These are phyloP conservation scores for Mormyrops boulengeri DNA, from an alignment of 2,797 vertebrate genomes.

Conservation along the genomic window DNA sequence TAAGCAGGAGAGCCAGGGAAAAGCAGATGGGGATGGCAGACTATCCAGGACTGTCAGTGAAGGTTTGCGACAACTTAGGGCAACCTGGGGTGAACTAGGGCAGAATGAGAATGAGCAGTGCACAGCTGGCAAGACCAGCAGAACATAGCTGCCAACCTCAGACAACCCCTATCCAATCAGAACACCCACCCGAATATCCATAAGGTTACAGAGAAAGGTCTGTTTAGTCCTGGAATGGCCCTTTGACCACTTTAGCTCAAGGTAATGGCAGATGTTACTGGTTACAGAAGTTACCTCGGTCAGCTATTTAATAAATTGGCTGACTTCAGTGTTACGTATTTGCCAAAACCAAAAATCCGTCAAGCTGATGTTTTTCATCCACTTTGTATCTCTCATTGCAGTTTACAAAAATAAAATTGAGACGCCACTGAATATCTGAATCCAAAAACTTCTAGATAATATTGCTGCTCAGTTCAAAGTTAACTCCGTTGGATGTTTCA, in stretches of 20 bases:
- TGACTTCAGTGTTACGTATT: neutral
- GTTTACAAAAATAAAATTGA: neutral
- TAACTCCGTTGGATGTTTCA: neutral
- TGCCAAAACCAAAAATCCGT: neutral
- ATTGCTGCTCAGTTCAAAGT: neutral
- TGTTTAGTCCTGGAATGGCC: conserved; percentile 17
- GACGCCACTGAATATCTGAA: neutral
- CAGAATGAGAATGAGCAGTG: conserved; percentile 15
- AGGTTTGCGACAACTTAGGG: conserved; percentile 29
- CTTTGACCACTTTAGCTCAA: conserved; percentile 6
- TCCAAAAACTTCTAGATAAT: neutral
- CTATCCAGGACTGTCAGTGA: conserved; percentile 33
- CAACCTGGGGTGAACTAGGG: neutral
- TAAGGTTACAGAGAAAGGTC: neutral
- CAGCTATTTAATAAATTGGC: neutral
- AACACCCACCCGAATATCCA: neutral
- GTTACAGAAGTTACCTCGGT: neutral
- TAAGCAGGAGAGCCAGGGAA: conserved; percentile 52
- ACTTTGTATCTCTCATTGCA: neutral
- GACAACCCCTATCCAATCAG: neutral
- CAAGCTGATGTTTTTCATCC: neutral
- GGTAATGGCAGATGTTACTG: neutral
- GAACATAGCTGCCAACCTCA: neutral
- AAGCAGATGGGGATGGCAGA: conserved; percentile 40
- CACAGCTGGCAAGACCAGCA: conserved; percentile 29